A percentile compares a stretch with the other conserved stretches of the same genome.
These are phyloP conservation scores for Andrena trimmerana DNA, from an alignment of 2,888 invertebrate species.

Conservation along the genomic window DNA sequence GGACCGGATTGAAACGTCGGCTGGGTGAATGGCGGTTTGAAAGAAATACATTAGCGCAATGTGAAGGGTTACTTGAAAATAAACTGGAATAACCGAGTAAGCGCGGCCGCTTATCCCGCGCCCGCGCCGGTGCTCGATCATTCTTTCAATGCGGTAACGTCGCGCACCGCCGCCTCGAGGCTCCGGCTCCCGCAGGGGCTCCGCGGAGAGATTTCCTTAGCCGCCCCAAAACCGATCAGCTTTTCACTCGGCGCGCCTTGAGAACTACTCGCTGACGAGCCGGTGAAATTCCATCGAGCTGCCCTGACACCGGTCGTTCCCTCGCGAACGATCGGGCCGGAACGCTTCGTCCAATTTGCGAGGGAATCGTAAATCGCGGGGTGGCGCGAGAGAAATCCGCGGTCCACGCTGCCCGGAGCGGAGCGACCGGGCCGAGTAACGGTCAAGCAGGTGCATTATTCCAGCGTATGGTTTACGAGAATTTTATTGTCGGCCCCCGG, in stretches of 20 bases:
- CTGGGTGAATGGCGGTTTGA: constrained; percentile 77
- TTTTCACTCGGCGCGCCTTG: neutral
- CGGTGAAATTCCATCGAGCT: too few species aligned
- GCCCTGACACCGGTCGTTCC: too few species aligned
- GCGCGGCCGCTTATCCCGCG: constrained; percentile 57
- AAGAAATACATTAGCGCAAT: constrained; percentile 82
- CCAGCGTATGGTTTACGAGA: constrained; percentile 82
- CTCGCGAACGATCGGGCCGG: too few species aligned
- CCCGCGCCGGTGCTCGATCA: constrained; percentile 68
- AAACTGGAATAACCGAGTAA: constrained; percentile 69
- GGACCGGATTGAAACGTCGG: constrained; percentile 82
- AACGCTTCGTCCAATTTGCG: too few species aligned
- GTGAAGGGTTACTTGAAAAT: constrained; percentile 79
- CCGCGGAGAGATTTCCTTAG: constrained; percentile 50
- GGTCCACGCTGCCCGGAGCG: neutral
- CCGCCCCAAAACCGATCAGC: neutral
- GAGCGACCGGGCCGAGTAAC: neutral
- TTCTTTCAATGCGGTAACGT: constrained; percentile 64
- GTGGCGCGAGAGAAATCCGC: neutral
- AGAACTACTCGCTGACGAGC: too few species aligned
- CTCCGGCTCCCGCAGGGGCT: constrained; percentile 3
- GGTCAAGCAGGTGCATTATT: constrained; percentile 82
- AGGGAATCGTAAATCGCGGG: neutral
- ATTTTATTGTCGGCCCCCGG: constrained; percentile 84
- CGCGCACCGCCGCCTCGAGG: constrained; percentile 20